These are phyloP conservation scores for Sclerodermus sp. DNA, from an alignment of 2,888 invertebrate genomes.

Conservation along the genomic window DNA sequence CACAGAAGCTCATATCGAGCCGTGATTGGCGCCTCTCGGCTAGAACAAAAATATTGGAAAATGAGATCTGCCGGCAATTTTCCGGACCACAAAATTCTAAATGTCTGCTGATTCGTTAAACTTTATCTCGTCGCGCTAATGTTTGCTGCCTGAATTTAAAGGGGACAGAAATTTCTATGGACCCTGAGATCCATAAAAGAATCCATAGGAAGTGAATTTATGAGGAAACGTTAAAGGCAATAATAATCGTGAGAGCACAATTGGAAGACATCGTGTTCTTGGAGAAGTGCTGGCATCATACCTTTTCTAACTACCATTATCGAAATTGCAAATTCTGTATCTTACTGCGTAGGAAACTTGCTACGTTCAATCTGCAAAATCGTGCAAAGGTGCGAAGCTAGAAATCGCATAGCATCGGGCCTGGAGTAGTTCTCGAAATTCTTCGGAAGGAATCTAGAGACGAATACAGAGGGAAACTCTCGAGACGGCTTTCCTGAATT, in stretches of 20 bases:
- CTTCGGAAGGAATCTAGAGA: neutral
- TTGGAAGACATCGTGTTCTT: too few relatives aligned
- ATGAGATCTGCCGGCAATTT: slow-evolving; percentile 12
- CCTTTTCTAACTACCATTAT: neutral
- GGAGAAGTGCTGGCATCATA: too few relatives aligned
- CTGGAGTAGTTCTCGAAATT: slow-evolving; percentile 1
- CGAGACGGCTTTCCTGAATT: neutral
- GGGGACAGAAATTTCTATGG: too few relatives aligned
- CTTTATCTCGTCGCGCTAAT: too few relatives aligned
- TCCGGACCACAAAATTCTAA: slow-evolving; percentile 8
- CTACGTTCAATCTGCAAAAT: neutral
- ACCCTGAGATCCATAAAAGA: too few relatives aligned
- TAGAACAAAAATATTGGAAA: slow-evolving; percentile 9
- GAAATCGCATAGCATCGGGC: slow-evolving; percentile 1
- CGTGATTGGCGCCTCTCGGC: neutral
- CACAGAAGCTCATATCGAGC: neutral
- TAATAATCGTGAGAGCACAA: too few relatives aligned
- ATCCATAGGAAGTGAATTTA: too few relatives aligned
- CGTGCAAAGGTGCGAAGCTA: neutral
- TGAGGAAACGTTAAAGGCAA: too few relatives aligned
- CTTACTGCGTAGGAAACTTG: neutral
- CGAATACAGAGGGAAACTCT: neutral
- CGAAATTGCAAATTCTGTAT: neutral
- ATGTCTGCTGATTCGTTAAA: neutral
- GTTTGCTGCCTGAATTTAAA: too few relatives aligned